A percentile compares a stretch with the other conserved stretches of the same genome.
Conservation (phyloP, 2,797 vertebrate genomes). For the Anas georgica region DNA sequence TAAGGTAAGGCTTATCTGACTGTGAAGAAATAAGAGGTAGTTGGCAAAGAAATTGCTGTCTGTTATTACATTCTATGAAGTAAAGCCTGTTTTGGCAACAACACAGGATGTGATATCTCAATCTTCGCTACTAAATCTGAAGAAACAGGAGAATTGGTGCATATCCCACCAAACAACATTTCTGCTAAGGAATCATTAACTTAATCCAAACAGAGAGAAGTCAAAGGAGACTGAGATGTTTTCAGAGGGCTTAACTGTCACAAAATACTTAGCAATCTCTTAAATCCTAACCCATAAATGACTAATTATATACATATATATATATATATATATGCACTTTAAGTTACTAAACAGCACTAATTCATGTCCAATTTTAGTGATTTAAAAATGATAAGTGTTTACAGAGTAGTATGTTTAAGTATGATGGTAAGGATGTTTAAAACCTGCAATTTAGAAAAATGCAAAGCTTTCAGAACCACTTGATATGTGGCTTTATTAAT, state of each 20-base stretch:
- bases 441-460: neutral
- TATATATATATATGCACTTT: neutral
- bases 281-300: neutral
- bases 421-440: neutral
- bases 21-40: neutral
- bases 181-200: constrained; percentile 4
- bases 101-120: constrained; percentile 15
- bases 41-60: constrained; percentile 6
- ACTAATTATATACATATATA: neutral
- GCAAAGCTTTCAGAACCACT: neutral
- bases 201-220: neutral
- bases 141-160: constrained; percentile 10
- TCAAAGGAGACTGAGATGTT: neutral
- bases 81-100: constrained; percentile 55
- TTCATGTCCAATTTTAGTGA: neutral
- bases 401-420: neutral
- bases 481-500: neutral
- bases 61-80: constrained; percentile 47
- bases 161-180: neutral
- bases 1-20: neutral
- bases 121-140: constrained; percentile 25
- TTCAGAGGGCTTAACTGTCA: neutral
- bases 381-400: neutral
- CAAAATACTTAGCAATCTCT: neutral
- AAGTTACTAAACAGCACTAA: neutral